These are phyloP conservation scores for Tamandua tetradactyla DNA, from an alignment of 2,797 vertebrate species.

Conservation along the genomic window DNA sequence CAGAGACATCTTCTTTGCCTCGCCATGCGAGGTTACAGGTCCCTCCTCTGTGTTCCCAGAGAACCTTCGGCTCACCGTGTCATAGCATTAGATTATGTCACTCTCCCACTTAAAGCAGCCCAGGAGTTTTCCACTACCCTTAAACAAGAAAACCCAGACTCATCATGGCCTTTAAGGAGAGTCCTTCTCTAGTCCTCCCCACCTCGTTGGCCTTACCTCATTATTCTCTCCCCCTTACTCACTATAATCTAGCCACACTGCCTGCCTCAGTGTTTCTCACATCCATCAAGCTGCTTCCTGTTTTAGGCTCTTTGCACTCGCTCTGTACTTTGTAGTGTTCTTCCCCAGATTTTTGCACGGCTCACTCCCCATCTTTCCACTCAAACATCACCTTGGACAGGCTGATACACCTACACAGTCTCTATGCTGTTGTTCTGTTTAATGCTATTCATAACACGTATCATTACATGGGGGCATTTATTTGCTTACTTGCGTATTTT, in stretches of 20 bases:
- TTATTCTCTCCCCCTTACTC: background rate
- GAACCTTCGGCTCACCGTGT: background rate
- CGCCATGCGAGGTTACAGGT: background rate
- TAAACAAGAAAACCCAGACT: background rate
- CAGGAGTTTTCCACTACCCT: background rate
- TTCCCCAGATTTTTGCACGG: background rate
- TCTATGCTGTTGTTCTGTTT: background rate
- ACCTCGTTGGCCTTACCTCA: background rate
- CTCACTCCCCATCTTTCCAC: background rate
- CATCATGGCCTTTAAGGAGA: background rate
- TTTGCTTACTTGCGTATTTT: too few relatives aligned
- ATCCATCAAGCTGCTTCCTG: background rate
- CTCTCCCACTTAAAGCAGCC: background rate
- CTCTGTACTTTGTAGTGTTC: background rate
- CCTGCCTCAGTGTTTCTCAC: background rate
- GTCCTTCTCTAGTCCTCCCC: background rate
- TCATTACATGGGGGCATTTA: too few relatives aligned
- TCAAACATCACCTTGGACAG: background rate
- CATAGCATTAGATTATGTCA: background rate
- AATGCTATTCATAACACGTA: too few relatives aligned
- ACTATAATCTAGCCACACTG: background rate
- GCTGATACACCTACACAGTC: fast-evolving
- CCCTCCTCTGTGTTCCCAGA: background rate
- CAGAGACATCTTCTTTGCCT: background rate
- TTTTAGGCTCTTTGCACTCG: background rate